Evolutionary conservation across 1,140 invertebrate genomes (phyloP).

Genomic region (Lethrus apterus): DNA sequence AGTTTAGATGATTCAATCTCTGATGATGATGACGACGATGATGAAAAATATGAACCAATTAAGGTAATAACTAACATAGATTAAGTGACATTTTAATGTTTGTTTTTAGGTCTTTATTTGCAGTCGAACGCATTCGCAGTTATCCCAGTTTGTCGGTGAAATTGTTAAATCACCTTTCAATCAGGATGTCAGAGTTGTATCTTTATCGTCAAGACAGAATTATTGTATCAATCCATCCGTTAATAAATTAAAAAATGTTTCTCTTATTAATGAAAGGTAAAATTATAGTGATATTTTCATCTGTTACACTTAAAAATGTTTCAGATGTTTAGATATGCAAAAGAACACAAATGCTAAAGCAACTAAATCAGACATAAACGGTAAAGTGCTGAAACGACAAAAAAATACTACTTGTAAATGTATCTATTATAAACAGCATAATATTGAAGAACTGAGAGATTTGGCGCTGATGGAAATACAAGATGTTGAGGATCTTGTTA

Average conservation of each 20-base stretch:
- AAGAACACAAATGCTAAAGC: conserved; percentile 56
- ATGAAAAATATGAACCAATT: conserved; percentile 41
- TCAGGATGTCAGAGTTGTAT: conserved; percentile 64
- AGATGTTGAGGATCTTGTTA: conserved; percentile 85
- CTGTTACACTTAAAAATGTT: conserved; percentile 17
- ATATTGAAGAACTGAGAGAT: conserved; percentile 58
- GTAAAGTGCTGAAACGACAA: conserved; percentile 54
- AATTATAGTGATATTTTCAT: background rate
- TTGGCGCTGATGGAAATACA: conserved; percentile 61
- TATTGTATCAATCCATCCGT: conserved; percentile 87
- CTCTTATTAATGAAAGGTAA: conserved; percentile 85
- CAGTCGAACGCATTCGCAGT: conserved; percentile 93
- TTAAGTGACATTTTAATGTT: background rate
- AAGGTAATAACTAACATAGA: conserved; percentile 34
- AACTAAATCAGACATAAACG: conserved; percentile 51
- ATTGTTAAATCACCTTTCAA: conserved; percentile 76
- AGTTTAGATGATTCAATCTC: conserved; percentile 30
- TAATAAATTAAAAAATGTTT: conserved; percentile 62
- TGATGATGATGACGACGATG: conserved; percentile 46
- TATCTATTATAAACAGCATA: conserved; percentile 58
- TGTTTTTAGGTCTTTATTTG: conserved; percentile 84
- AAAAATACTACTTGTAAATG: conserved; percentile 49
- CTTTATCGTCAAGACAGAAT: conserved; percentile 86
- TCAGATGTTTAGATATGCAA: conserved; percentile 80
- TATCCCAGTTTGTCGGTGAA: conserved; percentile 90